Conservation (phyloP, 2,797 vertebrate genomes). For the Tangara arthus region DNA sequence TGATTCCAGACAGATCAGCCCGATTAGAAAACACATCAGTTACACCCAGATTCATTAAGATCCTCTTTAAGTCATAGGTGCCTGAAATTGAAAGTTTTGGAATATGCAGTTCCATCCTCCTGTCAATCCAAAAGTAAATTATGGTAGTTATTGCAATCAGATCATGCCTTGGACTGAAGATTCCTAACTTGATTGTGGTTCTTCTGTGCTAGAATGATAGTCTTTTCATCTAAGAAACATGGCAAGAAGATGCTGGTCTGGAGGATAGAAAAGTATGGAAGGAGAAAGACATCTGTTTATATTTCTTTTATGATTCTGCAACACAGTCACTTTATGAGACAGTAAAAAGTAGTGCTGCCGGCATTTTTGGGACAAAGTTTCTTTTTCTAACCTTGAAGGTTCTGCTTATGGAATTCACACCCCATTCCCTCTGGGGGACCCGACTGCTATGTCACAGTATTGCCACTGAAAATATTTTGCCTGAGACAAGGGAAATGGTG, state of each 20-base stretch:
- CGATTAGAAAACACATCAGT: slow-evolving; percentile 9
- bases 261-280: neutral
- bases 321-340: neutral
- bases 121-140: neutral
- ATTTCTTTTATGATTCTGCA: neutral
- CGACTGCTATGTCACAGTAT: neutral
- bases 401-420: neutral
- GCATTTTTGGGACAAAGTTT: neutral
- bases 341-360: neutral
- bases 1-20: slow-evolving; percentile 45
- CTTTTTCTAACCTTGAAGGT: neutral
- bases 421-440: neutral
- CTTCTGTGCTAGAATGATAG: neutral
- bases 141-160: neutral
- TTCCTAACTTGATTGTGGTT: neutral
- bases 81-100: neutral
- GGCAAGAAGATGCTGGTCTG: neutral
- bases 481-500: neutral
- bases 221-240: neutral
- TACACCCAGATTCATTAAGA: slow-evolving; percentile 2
- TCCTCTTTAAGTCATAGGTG: slow-evolving; percentile 23
- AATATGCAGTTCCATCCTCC: slow-evolving; percentile 17
- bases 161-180: neutral
- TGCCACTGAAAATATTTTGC: neutral
- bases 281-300: neutral